Conservation (phyloP, 2,113 vertebrate species). For the Dascyllus trimaculatus region DNA sequence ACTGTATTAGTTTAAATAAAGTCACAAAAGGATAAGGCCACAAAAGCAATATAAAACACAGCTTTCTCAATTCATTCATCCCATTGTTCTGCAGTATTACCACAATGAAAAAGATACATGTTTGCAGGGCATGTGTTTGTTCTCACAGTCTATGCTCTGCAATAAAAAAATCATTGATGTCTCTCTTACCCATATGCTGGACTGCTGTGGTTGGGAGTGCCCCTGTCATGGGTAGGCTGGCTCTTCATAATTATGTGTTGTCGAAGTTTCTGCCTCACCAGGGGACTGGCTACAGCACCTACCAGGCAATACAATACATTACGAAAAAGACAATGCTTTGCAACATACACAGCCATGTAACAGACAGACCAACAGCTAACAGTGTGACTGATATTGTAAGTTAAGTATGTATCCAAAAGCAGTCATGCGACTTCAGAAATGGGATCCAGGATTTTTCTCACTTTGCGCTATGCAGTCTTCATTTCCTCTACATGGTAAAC, state of each 20-base stretch:
- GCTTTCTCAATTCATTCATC: background rate
- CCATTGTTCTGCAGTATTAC: background rate
- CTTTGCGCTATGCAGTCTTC: slow-evolving; percentile 11
- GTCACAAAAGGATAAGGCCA: background rate
- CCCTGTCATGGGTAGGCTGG: slow-evolving; percentile 89
- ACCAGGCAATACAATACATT: slow-evolving; percentile 24
- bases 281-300: slow-evolving; percentile 94
- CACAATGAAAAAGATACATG: background rate
- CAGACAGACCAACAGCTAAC: background rate
- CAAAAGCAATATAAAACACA: background rate
- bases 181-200: slow-evolving; percentile 80
- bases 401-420: background rate
- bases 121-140: background rate
- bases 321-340: background rate
- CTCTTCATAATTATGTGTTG: slow-evolving; percentile 91
- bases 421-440: background rate
- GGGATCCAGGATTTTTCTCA: slow-evolving; percentile 9
- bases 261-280: slow-evolving; percentile 92
- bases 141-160: background rate
- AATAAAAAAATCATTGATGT: background rate
- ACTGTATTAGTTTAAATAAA: background rate
- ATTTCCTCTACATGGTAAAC: slow-evolving; percentile 40
- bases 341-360: background rate
- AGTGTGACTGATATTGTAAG: background rate
- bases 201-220: slow-evolving; percentile 75